Evolutionary conservation across 1,140 invertebrate species (phyloP), one percentile per base, ranked within the genome.

Genomic region (Hyphantria cunea): DNA sequence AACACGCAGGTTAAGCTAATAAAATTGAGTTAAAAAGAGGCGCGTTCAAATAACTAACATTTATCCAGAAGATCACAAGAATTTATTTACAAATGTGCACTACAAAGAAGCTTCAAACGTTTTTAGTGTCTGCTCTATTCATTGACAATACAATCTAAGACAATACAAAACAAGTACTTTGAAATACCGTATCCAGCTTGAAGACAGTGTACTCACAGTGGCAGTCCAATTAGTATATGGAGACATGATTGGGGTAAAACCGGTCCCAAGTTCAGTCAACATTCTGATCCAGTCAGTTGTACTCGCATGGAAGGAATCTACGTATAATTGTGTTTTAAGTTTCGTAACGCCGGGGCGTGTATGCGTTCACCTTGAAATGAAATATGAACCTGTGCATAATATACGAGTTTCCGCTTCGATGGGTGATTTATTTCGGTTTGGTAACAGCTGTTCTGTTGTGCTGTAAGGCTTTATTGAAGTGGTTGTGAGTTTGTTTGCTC

Each of bases 191-290:
- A 5, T 25, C 12, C 12, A 44, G 12, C 12, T 44, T 6, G 41
- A 44, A 44, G 3, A 13, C 41, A 44, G 2, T 12, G 12, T n/a
- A 6, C 41, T 44, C n/a, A 25, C 17, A 25, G 17, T 25, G 17
- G 17, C 17, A 39, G 55, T 58, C 33, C 55, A 58, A 48, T 58
- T 58, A 58, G 55, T 58, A 34, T n/a, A n/a, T 44, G 55, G 44
- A 58, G 45, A 49, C 33, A 14, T 58, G 49, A 58, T 58, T 58
- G 55, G 55, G 55, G 44, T 58, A 58, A 15, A 58, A 58, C 55
- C 45, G 45, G 55, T 58, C 49, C 8, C 10, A 41, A 48, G 34
- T 13, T 47, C 54, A 56, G 32, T 47, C 39, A 39, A 32, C 13
- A 44, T 44, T 17, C 45, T 45, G 45, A 25, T 17, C 45, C 12